These are phyloP conservation scores for Mythimna loreyi DNA, from an alignment of 2,888 invertebrate species.

Conservation along the genomic window DNA sequence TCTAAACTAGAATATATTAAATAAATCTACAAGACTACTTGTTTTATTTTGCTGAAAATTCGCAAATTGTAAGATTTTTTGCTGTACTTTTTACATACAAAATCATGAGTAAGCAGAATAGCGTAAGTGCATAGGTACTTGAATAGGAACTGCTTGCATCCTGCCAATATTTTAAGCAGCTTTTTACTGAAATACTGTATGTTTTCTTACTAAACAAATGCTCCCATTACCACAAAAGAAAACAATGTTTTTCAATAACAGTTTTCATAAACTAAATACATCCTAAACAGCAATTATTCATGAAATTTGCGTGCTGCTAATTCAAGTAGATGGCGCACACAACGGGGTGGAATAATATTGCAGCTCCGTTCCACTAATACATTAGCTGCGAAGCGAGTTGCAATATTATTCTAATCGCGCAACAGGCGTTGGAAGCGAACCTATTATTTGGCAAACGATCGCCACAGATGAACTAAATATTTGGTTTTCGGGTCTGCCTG, in stretches of 20 bases:
- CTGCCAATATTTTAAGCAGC: background rate
- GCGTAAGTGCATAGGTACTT: background rate
- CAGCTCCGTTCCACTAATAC: slow-evolving; percentile 52
- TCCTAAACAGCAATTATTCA: slow-evolving; percentile 33
- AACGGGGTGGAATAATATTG: slow-evolving; percentile 38
- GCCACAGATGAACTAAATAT: slow-evolving; percentile 57
- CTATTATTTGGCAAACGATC: slow-evolving; percentile 54
- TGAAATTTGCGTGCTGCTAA: slow-evolving; percentile 41
- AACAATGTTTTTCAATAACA: slow-evolving; percentile 30
- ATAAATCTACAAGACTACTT: no score
- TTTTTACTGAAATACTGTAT: background rate
- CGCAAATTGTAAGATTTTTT: background rate
- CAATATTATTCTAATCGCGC: slow-evolving; percentile 57
- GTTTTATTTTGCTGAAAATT: background rate
- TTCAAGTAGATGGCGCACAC: slow-evolving; percentile 24
- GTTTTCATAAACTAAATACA: slow-evolving; percentile 36
- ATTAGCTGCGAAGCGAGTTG: slow-evolving; percentile 44
- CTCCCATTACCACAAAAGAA: slow-evolving; percentile 11
- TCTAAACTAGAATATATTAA: slow-evolving; percentile 1
- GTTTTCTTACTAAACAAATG: background rate
- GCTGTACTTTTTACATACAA: background rate
- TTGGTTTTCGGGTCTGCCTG: slow-evolving; percentile 31
- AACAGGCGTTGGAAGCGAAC: slow-evolving; percentile 28
- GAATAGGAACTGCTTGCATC: background rate
- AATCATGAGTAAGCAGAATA: slow-evolving; percentile 14